These are phyloP conservation scores for Leptinotarsa texana DNA, from an alignment of 1,140 invertebrate species.

Conservation along the genomic window DNA sequence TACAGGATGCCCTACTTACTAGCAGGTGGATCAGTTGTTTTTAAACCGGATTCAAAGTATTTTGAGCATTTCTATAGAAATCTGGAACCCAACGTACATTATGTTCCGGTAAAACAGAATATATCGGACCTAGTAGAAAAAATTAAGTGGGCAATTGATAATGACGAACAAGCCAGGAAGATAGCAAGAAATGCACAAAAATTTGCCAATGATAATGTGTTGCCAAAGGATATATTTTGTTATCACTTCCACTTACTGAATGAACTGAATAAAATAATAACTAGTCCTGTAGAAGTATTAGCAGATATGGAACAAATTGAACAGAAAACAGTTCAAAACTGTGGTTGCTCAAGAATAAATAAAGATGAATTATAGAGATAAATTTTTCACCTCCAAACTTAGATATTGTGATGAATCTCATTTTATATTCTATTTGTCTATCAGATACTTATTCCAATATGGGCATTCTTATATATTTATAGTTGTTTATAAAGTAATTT, in stretches of 20 bases:
- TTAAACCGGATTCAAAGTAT: conserved; percentile 92
- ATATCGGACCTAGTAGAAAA: conserved; percentile 80
- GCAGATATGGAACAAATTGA: conserved; percentile 77
- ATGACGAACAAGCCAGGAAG: conserved; percentile 73
- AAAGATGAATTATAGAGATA: conserved; percentile 58
- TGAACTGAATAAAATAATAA: conserved; percentile 77
- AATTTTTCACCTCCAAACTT: too few relatives aligned
- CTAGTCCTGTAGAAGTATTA: conserved; percentile 62
- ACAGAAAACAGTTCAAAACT: conserved; percentile 63
- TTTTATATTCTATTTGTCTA: too few relatives aligned
- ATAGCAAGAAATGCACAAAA: conserved; percentile 74
- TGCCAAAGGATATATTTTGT: conserved; percentile 87
- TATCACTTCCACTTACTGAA: conserved; percentile 83
- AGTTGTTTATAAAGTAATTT: too few relatives aligned
- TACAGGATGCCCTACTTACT: conserved; percentile 93
- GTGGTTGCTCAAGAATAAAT: conserved; percentile 54
- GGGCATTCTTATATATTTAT: too few relatives aligned
- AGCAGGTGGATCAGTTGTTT: conserved; percentile 80
- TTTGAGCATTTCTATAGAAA: conserved; percentile 93
- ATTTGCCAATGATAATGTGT: conserved; percentile 78
- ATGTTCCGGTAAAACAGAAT: conserved; percentile 79
- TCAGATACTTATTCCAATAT: too few relatives aligned
- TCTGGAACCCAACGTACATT: conserved; percentile 78
- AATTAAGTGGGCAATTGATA: conserved; percentile 76
- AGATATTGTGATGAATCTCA: too few relatives aligned